phyloP scores from a whole-genome alignment of 2,888 invertebrate genomes.

The Chymomyza fuscimana region DNA sequence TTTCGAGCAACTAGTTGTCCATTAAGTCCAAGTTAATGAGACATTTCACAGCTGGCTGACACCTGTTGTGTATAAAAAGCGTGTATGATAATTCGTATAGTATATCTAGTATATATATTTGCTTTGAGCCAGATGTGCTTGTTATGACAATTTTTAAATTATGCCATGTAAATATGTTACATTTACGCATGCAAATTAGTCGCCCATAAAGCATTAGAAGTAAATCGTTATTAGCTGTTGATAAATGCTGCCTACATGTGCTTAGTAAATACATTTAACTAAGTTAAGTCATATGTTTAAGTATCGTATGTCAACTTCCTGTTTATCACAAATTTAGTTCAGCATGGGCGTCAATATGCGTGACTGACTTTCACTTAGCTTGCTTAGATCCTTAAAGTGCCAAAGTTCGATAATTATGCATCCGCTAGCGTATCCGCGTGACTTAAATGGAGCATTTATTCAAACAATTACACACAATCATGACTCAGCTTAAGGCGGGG shows the following conservation, averaged over 20 bases:
- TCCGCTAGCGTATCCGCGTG: conserved; percentile 7
- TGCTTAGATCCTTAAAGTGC: conserved; percentile 8
- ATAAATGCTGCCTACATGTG: conserved; percentile 7
- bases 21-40: conserved; percentile 4
- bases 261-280: not conserved
- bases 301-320: conserved; percentile 1
- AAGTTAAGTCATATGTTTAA: not conserved
- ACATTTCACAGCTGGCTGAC: conserved; percentile 39
- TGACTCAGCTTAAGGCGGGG: too few species aligned
- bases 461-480: not conserved
- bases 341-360: conserved; percentile 7
- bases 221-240: not conserved
- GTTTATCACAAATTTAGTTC: conserved; percentile 17
- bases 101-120: not conserved
- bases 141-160: conserved; percentile 45
- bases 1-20: conserved; percentile 26
- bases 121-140: conserved; percentile 7
- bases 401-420: not conserved
- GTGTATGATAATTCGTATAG: not conserved
- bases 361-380: conserved; percentile 39
- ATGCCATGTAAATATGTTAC: conserved; percentile 42
- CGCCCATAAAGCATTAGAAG: conserved; percentile 43
- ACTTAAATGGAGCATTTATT: not conserved
- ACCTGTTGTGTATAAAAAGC: not conserved
- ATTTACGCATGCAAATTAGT: conserved; percentile 57